Evolutionary conservation across 2,113 vertebrate genomes (phyloP).

Genomic region (Dasyprocta punctata): DNA sequence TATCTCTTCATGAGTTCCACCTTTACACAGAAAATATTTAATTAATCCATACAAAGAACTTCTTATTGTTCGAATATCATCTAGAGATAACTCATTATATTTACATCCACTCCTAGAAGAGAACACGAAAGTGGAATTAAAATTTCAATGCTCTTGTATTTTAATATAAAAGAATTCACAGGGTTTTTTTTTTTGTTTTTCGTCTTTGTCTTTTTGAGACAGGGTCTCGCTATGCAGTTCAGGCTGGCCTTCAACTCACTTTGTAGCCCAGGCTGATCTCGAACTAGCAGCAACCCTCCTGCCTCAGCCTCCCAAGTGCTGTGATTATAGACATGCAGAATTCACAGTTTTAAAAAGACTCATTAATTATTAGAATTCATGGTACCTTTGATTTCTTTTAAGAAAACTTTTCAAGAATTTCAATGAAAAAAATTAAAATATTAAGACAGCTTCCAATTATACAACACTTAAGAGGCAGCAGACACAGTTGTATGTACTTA

Average conservation of each 20-base stretch:
- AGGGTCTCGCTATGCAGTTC: too few species aligned
- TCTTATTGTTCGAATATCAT: slow-evolving; percentile 94
- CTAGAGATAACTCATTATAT: slow-evolving; percentile 90
- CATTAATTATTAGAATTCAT: slow-evolving; percentile 27
- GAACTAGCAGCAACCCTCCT: too few species aligned
- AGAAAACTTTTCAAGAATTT: neutral
- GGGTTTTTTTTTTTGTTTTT: too few species aligned
- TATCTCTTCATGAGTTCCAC: slow-evolving; percentile 95
- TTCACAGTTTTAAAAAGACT: neutral
- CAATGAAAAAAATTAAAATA: slow-evolving; percentile 35
- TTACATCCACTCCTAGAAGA: slow-evolving; percentile 83
- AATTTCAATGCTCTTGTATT: slow-evolving; percentile 25
- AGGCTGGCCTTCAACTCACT: too few species aligned
- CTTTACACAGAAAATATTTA: slow-evolving; percentile 98
- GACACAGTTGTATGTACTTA: slow-evolving; percentile 40
- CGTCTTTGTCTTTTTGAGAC: too few species aligned
- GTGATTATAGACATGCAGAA: neutral
- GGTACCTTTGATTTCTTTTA: slow-evolving; percentile 28
- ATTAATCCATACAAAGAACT: slow-evolving; percentile 94
- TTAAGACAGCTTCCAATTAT: slow-evolving; percentile 18
- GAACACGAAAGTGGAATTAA: slow-evolving; percentile 62
- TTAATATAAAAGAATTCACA: neutral
- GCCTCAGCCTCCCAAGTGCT: too few species aligned
- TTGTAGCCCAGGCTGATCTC: too few species aligned
- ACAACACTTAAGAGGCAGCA: neutral